Conservation (phyloP, 2,113 vertebrate species). For the Sphyrna mokarran region DNA sequence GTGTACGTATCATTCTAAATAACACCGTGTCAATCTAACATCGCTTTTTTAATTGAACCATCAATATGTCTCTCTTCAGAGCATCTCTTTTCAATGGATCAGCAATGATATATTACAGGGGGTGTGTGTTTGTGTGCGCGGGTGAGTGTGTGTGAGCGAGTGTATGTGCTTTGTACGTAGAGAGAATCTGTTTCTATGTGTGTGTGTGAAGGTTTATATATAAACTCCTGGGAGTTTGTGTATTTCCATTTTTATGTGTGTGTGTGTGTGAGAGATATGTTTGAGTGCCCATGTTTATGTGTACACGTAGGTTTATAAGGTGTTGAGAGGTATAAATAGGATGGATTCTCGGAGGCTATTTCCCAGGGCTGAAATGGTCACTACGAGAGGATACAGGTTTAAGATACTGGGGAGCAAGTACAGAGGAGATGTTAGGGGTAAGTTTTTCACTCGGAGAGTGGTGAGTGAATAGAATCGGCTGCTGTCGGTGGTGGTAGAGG, state of each 20-base stretch:
- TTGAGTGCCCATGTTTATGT: not conserved
- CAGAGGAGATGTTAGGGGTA: too few species aligned
- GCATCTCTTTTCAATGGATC: conserved; percentile 31
- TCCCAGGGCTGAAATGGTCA: too few species aligned
- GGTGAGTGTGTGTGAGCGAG: not conserved
- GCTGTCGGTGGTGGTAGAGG: too few species aligned
- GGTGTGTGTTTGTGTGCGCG: not conserved
- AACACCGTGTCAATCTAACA: conserved; percentile 9
- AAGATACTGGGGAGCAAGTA: too few species aligned
- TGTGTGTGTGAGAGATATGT: not conserved
- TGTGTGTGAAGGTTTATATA: too few species aligned
- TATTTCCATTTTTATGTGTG: not conserved
- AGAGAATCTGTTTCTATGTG: not conserved
- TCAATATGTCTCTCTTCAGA: conserved; percentile 11
- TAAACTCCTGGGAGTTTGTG: not conserved
- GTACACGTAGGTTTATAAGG: too few species aligned
- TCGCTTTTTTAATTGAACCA: conserved; percentile 21
- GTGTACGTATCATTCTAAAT: not conserved
- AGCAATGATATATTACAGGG: conserved; percentile 4
- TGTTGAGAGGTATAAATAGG: too few species aligned
- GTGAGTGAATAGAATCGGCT: too few species aligned
- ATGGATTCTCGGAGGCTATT: too few species aligned
- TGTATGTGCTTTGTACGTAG: not conserved
- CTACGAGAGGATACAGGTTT: too few species aligned
- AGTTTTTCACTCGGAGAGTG: too few species aligned